phyloP scores from a whole-genome alignment of 2,113 vertebrate genomes.

The Uria lomvia region DNA sequence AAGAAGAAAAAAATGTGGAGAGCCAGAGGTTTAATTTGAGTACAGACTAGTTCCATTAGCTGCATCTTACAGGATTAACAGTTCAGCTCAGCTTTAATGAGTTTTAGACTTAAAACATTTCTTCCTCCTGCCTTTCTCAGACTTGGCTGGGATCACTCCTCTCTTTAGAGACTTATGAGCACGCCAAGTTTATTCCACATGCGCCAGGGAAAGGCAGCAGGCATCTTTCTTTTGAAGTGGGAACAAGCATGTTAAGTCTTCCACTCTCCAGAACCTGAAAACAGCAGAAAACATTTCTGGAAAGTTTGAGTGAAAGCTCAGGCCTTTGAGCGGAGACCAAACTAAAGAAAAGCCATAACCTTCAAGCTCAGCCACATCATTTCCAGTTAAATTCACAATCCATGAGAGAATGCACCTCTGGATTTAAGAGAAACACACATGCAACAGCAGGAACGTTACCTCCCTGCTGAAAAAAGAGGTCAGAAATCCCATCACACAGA shows the following conservation, averaged over 20 bases:
- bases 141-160: background rate
- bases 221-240: background rate
- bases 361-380: background rate
- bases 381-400: background rate
- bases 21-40: background rate
- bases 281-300: background rate
- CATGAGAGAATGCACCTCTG: background rate
- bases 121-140: background rate
- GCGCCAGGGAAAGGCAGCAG: background rate
- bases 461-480: background rate
- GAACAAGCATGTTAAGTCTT: background rate
- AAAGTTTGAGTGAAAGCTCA: background rate
- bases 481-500: rapidly evolving
- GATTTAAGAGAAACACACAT: background rate
- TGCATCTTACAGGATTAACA: background rate
- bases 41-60: background rate
- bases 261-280: background rate
- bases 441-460: rapidly evolving
- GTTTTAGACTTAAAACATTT: background rate
- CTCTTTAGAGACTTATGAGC: background rate
- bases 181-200: background rate
- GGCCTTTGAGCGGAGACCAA: background rate
- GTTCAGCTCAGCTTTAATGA: background rate
- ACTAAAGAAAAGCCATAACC: background rate
- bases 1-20: background rate